Evolutionary conservation across 2,888 invertebrate genomes (phyloP).

Genomic region (Phaedon cochleariae): DNA sequence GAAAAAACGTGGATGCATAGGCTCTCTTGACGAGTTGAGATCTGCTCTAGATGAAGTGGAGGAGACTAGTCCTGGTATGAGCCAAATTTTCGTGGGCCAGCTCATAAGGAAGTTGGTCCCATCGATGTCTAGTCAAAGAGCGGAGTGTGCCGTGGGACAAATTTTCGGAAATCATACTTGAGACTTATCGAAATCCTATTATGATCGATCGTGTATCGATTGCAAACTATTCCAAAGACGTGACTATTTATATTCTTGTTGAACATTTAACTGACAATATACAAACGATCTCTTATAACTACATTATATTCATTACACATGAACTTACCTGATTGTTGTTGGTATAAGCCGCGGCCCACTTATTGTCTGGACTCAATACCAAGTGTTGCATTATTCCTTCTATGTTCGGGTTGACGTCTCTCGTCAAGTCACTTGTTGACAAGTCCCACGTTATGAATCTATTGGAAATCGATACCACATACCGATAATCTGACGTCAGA

Average conservation of each 20-base stretch:
- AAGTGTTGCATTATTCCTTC: slow-evolving; percentile 97
- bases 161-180: neutral
- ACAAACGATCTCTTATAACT: too few relatives aligned
- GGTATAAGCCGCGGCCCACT: slow-evolving; percentile 94
- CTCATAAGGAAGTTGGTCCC: slow-evolving; percentile 19
- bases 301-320: too few relatives aligned
- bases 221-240: too few relatives aligned
- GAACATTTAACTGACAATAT: too few relatives aligned
- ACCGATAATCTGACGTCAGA: slow-evolving; percentile 87
- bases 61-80: slow-evolving; percentile 21
- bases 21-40: slow-evolving; percentile 3
- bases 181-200: too few relatives aligned
- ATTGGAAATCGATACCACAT: slow-evolving; percentile 96
- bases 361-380: slow-evolving; percentile 92
- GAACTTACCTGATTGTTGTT: slow-evolving; percentile 90
- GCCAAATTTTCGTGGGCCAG: slow-evolving; percentile 18
- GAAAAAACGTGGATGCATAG: neutral
- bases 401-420: slow-evolving; percentile 91
- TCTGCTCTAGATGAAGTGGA: slow-evolving; percentile 20
- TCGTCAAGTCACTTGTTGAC: slow-evolving; percentile 92
- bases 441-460: slow-evolving; percentile 97
- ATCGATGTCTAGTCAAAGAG: slow-evolving; percentile 13
- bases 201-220: too few relatives aligned
- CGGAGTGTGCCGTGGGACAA: slow-evolving; percentile 16
- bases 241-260: too few relatives aligned